Evolutionary conservation across 2,113 vertebrate species (phyloP), one percentile per base, ranked within the genome.

Genomic region (Mastomys coucha): DNA sequence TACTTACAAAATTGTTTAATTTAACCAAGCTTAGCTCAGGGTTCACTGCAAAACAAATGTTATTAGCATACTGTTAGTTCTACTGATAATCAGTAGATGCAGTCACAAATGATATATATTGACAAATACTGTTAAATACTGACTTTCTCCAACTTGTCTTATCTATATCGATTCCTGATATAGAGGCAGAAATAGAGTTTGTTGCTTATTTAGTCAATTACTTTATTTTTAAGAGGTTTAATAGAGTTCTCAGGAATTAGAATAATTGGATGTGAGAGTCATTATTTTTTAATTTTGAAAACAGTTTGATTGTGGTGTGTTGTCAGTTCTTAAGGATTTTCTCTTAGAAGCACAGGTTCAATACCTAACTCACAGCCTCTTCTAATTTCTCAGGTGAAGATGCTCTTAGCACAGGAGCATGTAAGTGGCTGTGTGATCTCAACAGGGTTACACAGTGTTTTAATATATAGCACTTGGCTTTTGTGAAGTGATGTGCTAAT

Each of bases 31-130:
- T 70, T 91, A 75, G 9, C 28, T 24, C 5, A 36, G 28, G 51
- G 9, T 92, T 95, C 9, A 70, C 26, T 95, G 26, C 28, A 91
- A 86, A 89, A 56, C 73, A 67, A 93, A 94, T 31, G 60, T 63
- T 72, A 63, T 88, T 91, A 92, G 5, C 11, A 19, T 58, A 75
- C 49, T 88, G 3, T 84, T 91, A 63, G 49, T 69, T 95, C 86
- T 77, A 42, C 12, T 58, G 42, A 77, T 56, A 42, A 31, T 78
- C 16, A 89, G 3, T 60, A 81, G 8, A 31, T n/a, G 1, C 33
- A 89, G 63, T 51, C 31, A 58, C 13, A 17, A 13, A 51, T 20
- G 56, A 90, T 63, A 2, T 2, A 26, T 82, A 19, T 2, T 84
- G 63, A 20, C 20, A 78, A 75, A 49, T 20, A n/a, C 69, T 76